Percentiles rank a stretch among this genome's conserved stretches.
Conservation (phyloP, 2,113 vertebrate genomes). For the Melanocharis versteri region DNA sequence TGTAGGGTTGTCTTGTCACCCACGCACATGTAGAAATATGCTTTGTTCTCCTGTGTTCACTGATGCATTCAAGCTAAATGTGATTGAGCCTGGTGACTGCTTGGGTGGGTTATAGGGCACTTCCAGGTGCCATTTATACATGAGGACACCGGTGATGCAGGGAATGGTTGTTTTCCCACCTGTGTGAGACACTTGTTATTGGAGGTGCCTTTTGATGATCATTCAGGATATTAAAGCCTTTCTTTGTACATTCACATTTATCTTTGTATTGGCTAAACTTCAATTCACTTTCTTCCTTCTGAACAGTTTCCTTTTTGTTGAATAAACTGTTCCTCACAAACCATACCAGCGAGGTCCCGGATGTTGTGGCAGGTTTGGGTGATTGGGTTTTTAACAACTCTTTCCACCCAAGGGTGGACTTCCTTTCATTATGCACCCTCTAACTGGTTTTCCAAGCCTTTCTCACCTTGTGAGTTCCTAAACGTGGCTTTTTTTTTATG, state of each 20-base stretch:
- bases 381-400: neutral
- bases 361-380: neutral
- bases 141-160: neutral
- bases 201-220: neutral
- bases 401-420: neutral
- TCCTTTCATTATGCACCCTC: neutral
- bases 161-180: neutral
- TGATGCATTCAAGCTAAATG: neutral
- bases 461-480: neutral
- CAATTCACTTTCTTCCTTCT: neutral
- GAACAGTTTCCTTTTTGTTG: neutral
- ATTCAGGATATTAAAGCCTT: neutral
- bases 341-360: neutral
- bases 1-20: neutral
- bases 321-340: neutral
- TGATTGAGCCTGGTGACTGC: neutral
- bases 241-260: neutral
- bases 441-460: neutral
- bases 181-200: neutral
- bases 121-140: neutral
- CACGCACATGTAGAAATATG: fast-evolving
- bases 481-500: neutral
- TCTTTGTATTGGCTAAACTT: neutral
- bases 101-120: neutral
- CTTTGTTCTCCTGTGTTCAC: neutral